Conservation (phyloP, 2,113 vertebrate species). For the Hyla sarda region DNA sequence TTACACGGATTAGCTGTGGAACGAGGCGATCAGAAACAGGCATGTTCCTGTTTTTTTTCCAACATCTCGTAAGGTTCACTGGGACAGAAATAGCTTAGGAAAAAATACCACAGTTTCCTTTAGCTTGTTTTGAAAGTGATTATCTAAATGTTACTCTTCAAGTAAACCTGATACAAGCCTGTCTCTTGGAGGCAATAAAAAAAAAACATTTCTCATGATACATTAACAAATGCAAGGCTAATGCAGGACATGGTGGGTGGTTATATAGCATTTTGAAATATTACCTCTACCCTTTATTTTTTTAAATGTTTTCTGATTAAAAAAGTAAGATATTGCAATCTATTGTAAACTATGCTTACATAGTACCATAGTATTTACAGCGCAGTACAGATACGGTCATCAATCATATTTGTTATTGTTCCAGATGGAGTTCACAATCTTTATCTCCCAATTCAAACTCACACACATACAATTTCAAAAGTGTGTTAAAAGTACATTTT, state of each 20-base stretch:
- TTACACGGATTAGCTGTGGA: conserved; percentile 44
- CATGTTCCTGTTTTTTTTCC: conserved; percentile 26
- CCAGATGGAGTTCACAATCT: too few species aligned
- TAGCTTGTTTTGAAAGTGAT: conserved; percentile 23
- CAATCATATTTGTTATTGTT: too few species aligned
- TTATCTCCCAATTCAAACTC: too few species aligned
- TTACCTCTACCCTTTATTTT: not conserved
- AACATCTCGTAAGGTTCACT: not conserved
- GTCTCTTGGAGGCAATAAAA: not conserved
- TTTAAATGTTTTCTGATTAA: not conserved
- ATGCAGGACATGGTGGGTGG: not conserved
- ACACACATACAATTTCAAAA: too few species aligned
- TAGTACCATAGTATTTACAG: too few species aligned
- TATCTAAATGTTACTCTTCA: conserved; percentile 8
- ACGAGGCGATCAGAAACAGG: conserved; percentile 22
- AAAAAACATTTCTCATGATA: not conserved
- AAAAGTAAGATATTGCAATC: too few species aligned
- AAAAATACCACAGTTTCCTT: conserved; percentile 25
- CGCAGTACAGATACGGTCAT: too few species aligned
- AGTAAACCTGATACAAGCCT: not conserved
- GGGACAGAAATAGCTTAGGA: conserved; percentile 20
- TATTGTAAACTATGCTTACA: too few species aligned
- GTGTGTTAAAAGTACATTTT: too few species aligned
- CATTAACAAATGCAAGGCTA: not conserved
- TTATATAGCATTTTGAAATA: not conserved